Conservation (phyloP, 2,797 vertebrate species). For the Linurgus olivaceus region DNA sequence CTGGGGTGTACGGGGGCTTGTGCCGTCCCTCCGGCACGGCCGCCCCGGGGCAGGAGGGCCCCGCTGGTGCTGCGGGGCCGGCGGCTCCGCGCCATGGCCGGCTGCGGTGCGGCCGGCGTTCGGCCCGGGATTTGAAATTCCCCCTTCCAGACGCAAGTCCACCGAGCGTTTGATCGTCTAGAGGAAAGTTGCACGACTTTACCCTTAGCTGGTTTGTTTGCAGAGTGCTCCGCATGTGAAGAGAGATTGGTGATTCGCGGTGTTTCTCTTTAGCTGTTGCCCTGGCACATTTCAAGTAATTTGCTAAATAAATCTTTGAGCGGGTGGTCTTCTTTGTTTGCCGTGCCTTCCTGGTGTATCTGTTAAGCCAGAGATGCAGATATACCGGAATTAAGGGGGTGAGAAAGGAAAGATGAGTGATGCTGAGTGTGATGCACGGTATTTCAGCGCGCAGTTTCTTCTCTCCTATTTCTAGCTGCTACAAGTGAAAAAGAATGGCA, state of each 20-base stretch:
- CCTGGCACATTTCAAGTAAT: neutral
- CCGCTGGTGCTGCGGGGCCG: neutral
- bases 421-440: neutral
- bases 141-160: neutral
- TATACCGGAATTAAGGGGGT: neutral
- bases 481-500: neutral
- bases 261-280: neutral
- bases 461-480: neutral
- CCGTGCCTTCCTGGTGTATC: fast-evolving
- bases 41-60: too few relatives aligned
- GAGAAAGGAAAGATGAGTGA: neutral
- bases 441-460: neutral
- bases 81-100: neutral
- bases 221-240: neutral
- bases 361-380: neutral
- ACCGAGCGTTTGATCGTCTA: neutral
- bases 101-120: neutral
- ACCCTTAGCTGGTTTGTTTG: neutral
- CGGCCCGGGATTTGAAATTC: neutral
- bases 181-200: neutral
- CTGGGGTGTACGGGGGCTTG: too few relatives aligned
- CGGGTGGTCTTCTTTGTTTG: neutral
- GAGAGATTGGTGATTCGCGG: neutral
- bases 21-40: neutral
- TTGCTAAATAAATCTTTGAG: neutral